Conservation (phyloP, 2,113 vertebrate genomes). For the Tringa solitaria region DNA sequence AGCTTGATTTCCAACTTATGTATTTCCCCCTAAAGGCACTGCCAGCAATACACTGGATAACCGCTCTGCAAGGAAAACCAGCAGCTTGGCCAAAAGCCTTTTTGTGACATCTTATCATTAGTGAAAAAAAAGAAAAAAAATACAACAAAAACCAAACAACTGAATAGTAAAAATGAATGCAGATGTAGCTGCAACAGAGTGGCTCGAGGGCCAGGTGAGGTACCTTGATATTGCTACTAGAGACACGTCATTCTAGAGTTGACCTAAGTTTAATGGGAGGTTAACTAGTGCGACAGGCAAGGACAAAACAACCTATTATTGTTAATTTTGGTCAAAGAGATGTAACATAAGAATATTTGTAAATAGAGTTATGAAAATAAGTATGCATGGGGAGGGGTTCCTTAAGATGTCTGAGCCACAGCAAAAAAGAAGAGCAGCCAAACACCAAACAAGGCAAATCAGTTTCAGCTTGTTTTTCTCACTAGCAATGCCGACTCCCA, state of each 20-base stretch:
- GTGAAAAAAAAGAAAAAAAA: not conserved
- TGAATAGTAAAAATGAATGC: not conserved
- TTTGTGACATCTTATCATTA: not conserved
- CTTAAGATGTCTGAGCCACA: not conserved
- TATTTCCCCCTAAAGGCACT: constrained; percentile 53
- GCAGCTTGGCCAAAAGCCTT: not conserved
- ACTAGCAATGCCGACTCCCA: not conserved
- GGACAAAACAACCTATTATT: not conserved
- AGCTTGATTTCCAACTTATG: constrained; percentile 40
- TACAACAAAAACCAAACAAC: not conserved
- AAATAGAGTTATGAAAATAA: not conserved
- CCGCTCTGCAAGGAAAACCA: not conserved
- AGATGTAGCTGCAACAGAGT: not conserved
- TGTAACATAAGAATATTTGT: not conserved
- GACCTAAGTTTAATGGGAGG: not conserved
- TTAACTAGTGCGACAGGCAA: not conserved
- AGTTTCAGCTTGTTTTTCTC: not conserved
- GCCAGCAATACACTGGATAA: constrained; percentile 7
- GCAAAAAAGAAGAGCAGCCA: not conserved
- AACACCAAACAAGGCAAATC: not conserved
- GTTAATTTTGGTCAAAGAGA: not conserved
- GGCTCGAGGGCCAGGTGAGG: not conserved
- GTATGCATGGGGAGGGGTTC: not conserved
- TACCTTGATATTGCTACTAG: not conserved
- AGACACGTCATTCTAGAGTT: not conserved